Conservation (phyloP, 2,888 invertebrate species). For the Biston betularia region DNA sequence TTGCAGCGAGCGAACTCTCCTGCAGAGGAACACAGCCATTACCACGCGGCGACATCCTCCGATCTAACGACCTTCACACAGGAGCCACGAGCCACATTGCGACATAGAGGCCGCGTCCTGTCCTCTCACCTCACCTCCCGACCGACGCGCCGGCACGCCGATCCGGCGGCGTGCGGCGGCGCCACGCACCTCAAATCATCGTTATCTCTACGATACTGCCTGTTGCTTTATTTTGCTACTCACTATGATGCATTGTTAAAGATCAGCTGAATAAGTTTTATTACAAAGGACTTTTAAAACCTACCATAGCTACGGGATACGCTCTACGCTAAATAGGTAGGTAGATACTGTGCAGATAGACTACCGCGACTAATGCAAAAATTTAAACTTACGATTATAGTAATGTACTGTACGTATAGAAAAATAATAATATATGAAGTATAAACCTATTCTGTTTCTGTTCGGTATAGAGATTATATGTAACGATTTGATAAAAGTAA, state of each 20-base stretch:
- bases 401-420: too few relatives aligned
- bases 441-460: too few relatives aligned
- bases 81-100: conserved; percentile 49
- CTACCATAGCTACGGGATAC: too few relatives aligned
- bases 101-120: conserved; percentile 48
- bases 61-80: conserved; percentile 59
- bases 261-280: too few relatives aligned
- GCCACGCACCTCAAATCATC: conserved; percentile 14
- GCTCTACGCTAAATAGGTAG: too few relatives aligned
- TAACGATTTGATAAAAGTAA: too few relatives aligned
- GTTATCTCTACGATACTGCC: conserved; percentile 11
- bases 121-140: conserved; percentile 28
- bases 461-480: too few relatives aligned
- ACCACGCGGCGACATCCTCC: conserved; percentile 59
- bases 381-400: too few relatives aligned
- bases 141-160: not conserved
- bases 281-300: too few relatives aligned
- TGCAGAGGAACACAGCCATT: conserved; percentile 64
- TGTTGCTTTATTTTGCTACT: conserved; percentile 26
- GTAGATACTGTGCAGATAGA: too few relatives aligned
- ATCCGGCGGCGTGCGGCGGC: not conserved
- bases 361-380: too few relatives aligned
- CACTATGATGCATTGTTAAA: not conserved
- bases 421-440: too few relatives aligned
- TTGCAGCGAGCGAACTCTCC: conserved; percentile 50